Evolutionary conservation across 1,140 invertebrate genomes (phyloP), one percentile per base, ranked within the genome.

Genomic region (Drosophila pseudoananassae): DNA sequence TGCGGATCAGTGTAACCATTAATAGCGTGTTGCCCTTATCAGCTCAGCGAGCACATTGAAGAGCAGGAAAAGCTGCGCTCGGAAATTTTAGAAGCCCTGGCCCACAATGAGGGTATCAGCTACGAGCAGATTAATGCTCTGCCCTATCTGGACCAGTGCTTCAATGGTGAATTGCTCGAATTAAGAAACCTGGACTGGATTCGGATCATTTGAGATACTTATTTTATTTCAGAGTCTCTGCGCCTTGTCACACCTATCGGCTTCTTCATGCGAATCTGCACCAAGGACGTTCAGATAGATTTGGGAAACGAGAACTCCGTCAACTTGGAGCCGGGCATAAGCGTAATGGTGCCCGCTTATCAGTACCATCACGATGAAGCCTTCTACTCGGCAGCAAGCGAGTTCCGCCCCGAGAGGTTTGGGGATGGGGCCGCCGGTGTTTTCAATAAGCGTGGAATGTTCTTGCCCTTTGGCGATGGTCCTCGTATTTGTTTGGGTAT

Each of bases 401-500:
- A 66, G 12, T 95, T 94, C 61, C 91, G 93, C 70, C 94, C 94
- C 0, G 94, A 95, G 36, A 83, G 94, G 50, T 95, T 95, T 75
- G 82, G 72, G 4, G 92, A 93, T 55, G 81, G 56, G 6, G 65
- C 66, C 6, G 76, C 55, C 1, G 79, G 52, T 51, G 72, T 52
- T 14, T 61, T 80, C 0, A 81, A 33, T 31, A 90, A 91, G 15
- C 75, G 69, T 5, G 87, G 90, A 5, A 60, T 66, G 3, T 69
- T 83, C 1, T 73, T 95, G 50, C 93, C 94, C 2, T 96, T 96
- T 72, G 94, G 94, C 0, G 94, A 94, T 63, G 95, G 95, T 17
- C 93, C 94, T 0, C 84, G 95, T 36, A 94, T 94, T 74, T 95
- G 95, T 68, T 93, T 95, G 49, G 93, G 93, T 87, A 14, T 58